A percentile compares a stretch with the other conserved stretches of the same genome.
phyloP scores from a whole-genome alignment of 2,113 vertebrate species.

The Nothobranchius furzeri region DNA sequence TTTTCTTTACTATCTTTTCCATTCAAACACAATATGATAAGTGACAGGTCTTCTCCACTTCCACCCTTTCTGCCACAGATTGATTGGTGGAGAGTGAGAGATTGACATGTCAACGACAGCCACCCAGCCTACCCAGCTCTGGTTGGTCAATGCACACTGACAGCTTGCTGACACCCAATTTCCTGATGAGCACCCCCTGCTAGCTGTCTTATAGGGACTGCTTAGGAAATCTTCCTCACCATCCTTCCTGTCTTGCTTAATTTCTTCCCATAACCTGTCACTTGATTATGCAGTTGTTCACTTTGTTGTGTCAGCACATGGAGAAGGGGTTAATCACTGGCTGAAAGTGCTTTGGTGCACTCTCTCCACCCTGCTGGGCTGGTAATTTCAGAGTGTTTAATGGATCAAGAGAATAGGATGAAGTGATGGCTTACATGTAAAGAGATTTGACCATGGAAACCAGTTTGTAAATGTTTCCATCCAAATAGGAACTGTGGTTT shows the following conservation, averaged over 20 bases:
- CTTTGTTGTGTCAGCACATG: conserved; percentile 67
- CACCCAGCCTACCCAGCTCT: conserved; percentile 48
- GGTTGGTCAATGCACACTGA: conserved; percentile 70
- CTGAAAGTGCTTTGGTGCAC: conserved; percentile 29
- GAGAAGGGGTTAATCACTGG: conserved; percentile 53
- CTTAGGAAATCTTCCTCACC: conserved; percentile 48
- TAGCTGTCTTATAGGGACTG: conserved; percentile 48
- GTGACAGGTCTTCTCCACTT: conserved; percentile 3
- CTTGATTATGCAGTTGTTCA: conserved; percentile 62
- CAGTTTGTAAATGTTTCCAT: conserved; percentile 6
- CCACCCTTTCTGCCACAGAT: conserved; percentile 38
- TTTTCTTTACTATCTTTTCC: neutral
- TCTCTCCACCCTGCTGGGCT: conserved; percentile 13
- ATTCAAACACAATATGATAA: neutral
- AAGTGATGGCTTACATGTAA: conserved; percentile 17
- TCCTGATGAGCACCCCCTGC: conserved; percentile 58
- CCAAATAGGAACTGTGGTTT: too few species aligned
- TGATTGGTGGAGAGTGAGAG: conserved; percentile 68
- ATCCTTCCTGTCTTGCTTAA: conserved; percentile 35
- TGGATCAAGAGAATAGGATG: conserved; percentile 26
- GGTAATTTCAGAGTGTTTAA: conserved; percentile 22
- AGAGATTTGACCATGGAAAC: neutral
- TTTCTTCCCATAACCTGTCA: conserved; percentile 69
- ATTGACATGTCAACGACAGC: conserved; percentile 67
- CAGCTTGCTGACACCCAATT: conserved; percentile 73